Base-by-base conservation (phyloP, 2,888 invertebrate genomes). In the Pyralis farinalis region DNA sequence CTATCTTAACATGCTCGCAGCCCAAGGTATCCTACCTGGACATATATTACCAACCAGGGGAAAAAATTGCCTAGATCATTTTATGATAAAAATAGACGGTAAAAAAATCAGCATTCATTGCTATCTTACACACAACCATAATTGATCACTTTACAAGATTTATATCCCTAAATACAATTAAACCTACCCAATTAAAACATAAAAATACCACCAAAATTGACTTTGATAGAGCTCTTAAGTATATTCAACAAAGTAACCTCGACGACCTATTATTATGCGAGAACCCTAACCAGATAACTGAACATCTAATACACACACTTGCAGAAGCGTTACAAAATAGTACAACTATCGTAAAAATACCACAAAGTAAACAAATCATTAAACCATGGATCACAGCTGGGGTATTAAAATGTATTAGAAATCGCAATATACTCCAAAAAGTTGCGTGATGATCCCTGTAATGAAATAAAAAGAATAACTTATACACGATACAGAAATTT, bases 331-430 rank as follows among this genome's bases (percentile, higher is more conserved):
- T 40, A 7, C 34, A 34, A 34, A 1, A 8, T 11, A 38, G 33
- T 27, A 40, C 46, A 7, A 21, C 9, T 2, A 7, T 12, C n/a
- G 10, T 21, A 8, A 20, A 27, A 8, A 31, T 43, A 5, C 34
- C 46, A 1, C 27, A 29, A 8, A 43, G 38, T 9, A 35, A 43
- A 20, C 20, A 43, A 6, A 46, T 37, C 8, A 10, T 34, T 20
- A 38, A 43, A 25, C 43, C 43, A 0, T 46, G 46, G 46, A 46
- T 46, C 8, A 12, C 41, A 20, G 7, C 36, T 4, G 46, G 46
- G 4, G 12, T 46, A 1, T 8, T 43, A 25, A 33, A 36, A 1
- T 46, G 44, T 21, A 45, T 45, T 12, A 34, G 22, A 30, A 36
- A 42, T n/a, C 9, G 46, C 4, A 43, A 46, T 37, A 38, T 41